These are phyloP conservation scores for Dysmachus trigonus DNA, from an alignment of 2,888 invertebrate genomes.

Conservation along the genomic window DNA sequence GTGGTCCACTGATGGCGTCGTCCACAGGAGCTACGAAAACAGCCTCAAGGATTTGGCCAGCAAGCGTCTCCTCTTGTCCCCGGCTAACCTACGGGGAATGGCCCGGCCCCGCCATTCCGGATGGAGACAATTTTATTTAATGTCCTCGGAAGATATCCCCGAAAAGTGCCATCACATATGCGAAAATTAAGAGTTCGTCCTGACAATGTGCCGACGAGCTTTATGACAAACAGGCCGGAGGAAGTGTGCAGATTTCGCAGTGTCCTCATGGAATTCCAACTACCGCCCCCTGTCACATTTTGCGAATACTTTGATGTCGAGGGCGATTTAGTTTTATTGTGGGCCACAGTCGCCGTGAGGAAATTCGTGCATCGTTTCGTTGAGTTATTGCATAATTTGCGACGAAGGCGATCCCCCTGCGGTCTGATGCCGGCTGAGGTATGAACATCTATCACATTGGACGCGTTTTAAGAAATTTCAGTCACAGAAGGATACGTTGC, in stretches of 20 bases:
- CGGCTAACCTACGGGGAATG: constrained; percentile 39
- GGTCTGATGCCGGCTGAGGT: neutral
- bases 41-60: constrained; percentile 25
- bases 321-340: neutral
- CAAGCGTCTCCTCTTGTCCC: no score
- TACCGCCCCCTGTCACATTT: neutral
- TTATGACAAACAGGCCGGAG: constrained; percentile 33
- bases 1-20: constrained; percentile 33
- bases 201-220: constrained; percentile 24
- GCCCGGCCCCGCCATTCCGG: constrained; percentile 2
- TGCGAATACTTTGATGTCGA: neutral
- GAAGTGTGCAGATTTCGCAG: constrained; percentile 37
- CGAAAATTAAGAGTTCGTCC: constrained; percentile 36
- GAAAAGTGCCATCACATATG: constrained; percentile 29
- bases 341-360: neutral
- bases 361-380: neutral
- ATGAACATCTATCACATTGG: neutral
- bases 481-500: neutral
- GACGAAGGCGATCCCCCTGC: neutral
- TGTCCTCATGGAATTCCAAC: constrained; percentile 37
- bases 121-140: constrained; percentile 40
- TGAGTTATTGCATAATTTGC: neutral
- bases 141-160: constrained; percentile 30
- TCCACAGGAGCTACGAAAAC: constrained; percentile 6
- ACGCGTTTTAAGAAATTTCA: neutral